These are phyloP conservation scores for Cheilosia pagana DNA, from an alignment of 2,888 invertebrate genomes.

Conservation along the genomic window DNA sequence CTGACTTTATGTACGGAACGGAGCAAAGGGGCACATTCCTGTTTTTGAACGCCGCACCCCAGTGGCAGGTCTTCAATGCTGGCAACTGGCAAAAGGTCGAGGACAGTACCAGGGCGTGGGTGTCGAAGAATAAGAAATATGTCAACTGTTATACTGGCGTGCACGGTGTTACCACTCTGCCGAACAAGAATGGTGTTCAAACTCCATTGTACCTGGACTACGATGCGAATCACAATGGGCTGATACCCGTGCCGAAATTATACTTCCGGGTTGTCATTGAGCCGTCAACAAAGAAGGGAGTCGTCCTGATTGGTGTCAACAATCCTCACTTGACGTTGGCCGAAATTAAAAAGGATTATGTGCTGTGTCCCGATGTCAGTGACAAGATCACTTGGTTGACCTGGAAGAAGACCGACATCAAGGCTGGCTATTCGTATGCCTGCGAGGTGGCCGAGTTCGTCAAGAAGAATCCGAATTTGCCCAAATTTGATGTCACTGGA, in stretches of 20 bases:
- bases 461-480: constrained; percentile 77
- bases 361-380: constrained; percentile 83
- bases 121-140: constrained; percentile 79
- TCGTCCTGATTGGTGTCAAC: constrained; percentile 84
- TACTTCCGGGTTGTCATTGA: constrained; percentile 86
- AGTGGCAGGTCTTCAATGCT: constrained; percentile 85
- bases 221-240: constrained; percentile 80
- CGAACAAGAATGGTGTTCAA: constrained; percentile 82
- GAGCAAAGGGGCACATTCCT: constrained; percentile 85
- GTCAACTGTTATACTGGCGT: constrained; percentile 85
- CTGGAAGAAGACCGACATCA: constrained; percentile 79
- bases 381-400: constrained; percentile 84
- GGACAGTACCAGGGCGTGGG: constrained; percentile 83
- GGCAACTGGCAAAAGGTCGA: constrained; percentile 86
- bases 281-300: constrained; percentile 82
- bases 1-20: constrained; percentile 84
- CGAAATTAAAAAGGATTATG: constrained; percentile 79
- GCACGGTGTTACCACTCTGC: constrained; percentile 85
- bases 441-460: constrained; percentile 80
- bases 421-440: constrained; percentile 80
- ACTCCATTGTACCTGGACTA: constrained; percentile 81
- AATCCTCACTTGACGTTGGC: constrained; percentile 79
- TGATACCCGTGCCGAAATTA: constrained; percentile 85
- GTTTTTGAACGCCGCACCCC: constrained; percentile 85
- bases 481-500: constrained; percentile 63